Percentiles rank a stretch among this genome's conserved stretches.
Evolutionary conservation across 1,140 invertebrate genomes (phyloP).

Genomic region (Hydropsyche tenuis): DNA sequence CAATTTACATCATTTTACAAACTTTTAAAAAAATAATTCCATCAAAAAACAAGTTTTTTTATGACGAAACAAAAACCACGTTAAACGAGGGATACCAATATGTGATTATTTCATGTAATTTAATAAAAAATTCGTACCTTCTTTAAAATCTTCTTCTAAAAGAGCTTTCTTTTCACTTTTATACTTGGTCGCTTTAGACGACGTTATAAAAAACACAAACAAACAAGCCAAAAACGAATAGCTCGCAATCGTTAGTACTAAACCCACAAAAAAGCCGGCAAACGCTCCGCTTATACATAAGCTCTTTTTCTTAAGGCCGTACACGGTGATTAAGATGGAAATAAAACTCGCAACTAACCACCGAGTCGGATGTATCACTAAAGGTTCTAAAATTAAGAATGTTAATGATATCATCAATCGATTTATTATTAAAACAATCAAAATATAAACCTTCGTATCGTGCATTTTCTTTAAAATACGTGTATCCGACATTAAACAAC

Average conservation of each 20-base stretch:
- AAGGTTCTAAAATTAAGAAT: slow-evolving; percentile 63
- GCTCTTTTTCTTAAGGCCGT: slow-evolving; percentile 73
- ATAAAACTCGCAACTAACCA: slow-evolving; percentile 75
- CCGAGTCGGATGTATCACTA: slow-evolving; percentile 73
- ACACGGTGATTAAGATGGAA: slow-evolving; percentile 70
- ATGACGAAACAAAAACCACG: no score
- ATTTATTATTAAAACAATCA: slow-evolving; percentile 24
- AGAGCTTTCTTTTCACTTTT: slow-evolving; percentile 72
- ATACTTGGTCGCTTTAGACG: slow-evolving; percentile 85
- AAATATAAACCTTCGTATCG: slow-evolving; percentile 64
- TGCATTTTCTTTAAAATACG: slow-evolving; percentile 62
- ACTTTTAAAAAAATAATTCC: no score
- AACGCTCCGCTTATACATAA: slow-evolving; percentile 74
- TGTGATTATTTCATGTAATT: slow-evolving; percentile 8
- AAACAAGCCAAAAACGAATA: slow-evolving; percentile 78
- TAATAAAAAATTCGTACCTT: slow-evolving; percentile 63
- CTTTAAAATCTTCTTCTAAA: slow-evolving; percentile 81
- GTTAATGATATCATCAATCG: slow-evolving; percentile 24
- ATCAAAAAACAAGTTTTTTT: no score
- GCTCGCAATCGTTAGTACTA: slow-evolving; percentile 80
- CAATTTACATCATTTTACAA: no score
- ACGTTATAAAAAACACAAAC: slow-evolving; percentile 80
- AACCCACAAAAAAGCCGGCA: slow-evolving; percentile 77
- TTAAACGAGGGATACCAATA: no score
- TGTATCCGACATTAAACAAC: slow-evolving; percentile 72